Evolutionary conservation across 1,140 invertebrate species (phyloP).

Genomic region (Spodoptera frugiperda): DNA sequence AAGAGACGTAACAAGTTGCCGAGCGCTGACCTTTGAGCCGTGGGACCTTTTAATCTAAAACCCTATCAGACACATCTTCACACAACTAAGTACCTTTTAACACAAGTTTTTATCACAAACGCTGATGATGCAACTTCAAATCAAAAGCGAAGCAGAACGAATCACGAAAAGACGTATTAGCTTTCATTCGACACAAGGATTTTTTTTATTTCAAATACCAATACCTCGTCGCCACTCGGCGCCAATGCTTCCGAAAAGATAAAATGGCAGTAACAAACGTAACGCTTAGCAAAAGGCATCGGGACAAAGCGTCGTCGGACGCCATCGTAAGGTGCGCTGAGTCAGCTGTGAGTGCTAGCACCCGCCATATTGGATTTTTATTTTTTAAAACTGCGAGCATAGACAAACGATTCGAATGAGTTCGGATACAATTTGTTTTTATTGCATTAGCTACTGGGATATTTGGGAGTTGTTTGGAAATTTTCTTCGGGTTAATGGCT

Average conservation of each 20-base stretch:
- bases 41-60: neutral
- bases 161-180: conserved; percentile 1
- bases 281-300: conserved; percentile 57
- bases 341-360: conserved; percentile 72
- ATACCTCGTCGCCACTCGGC: conserved; percentile 21
- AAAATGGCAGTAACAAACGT: conserved; percentile 53
- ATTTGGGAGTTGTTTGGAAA: conserved; percentile 38
- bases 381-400: conserved; percentile 73
- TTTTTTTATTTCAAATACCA: conserved; percentile 44
- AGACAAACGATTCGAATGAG: conserved; percentile 70
- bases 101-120: neutral
- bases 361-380: conserved; percentile 73
- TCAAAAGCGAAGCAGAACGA: neutral
- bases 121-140: neutral
- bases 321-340: conserved; percentile 70
- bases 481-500: conserved; percentile 29
- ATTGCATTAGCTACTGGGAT: conserved; percentile 53
- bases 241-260: conserved; percentile 56
- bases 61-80: neutral
- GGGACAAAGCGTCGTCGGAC: conserved; percentile 54
- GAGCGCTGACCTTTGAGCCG: neutral
- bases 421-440: conserved; percentile 62
- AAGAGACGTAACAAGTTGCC: neutral
- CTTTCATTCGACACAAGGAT: neutral
- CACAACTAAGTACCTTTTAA: neutral